phyloP scores from a whole-genome alignment of 2,888 invertebrate genomes.

The Heterodera filipjevi region DNA sequence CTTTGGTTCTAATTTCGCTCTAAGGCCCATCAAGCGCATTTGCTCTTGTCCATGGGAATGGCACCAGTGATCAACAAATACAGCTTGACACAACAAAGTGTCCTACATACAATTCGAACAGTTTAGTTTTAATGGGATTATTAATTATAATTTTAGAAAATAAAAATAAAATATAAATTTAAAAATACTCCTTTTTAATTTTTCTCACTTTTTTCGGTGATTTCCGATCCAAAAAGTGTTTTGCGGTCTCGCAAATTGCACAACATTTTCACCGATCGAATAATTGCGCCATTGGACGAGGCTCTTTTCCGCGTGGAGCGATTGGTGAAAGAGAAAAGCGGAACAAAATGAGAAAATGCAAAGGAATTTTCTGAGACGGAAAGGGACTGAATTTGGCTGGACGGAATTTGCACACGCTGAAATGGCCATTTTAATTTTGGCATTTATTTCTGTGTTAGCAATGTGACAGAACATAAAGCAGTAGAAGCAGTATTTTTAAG shows the following conservation, averaged over 20 bases:
- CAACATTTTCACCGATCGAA: conserved; percentile 42
- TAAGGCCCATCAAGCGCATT: conserved; percentile 41
- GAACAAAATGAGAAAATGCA: not conserved
- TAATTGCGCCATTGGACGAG: conserved; percentile 40
- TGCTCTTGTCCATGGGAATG: conserved; percentile 31
- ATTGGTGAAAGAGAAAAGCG: not conserved
- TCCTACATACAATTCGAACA: conserved; percentile 30
- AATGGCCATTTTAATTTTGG: conserved; percentile 15
- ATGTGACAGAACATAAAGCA: too few relatives aligned
- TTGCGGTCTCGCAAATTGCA: conserved; percentile 2
- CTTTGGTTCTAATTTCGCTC: not conserved
- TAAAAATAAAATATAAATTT: not conserved
- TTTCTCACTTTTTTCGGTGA: not conserved
- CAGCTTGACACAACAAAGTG: conserved; percentile 29
- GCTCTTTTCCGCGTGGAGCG: conserved; percentile 36
- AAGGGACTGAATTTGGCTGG: conserved; percentile 27
- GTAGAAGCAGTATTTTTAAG: too few relatives aligned
- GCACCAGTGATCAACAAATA: conserved; percentile 41
- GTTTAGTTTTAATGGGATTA: conserved; percentile 16
- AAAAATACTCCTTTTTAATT: conserved; percentile 3
- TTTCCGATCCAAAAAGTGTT: conserved; percentile 20
- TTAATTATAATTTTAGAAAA: not conserved
- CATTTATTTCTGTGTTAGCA: not conserved
- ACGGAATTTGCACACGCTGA: conserved; percentile 27
- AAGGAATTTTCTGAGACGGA: conserved; percentile 27